Evolutionary conservation across 1,140 invertebrate genomes (phyloP), one percentile per base, ranked within the genome.

Genomic region (Druon quercuslanigerum): DNA sequence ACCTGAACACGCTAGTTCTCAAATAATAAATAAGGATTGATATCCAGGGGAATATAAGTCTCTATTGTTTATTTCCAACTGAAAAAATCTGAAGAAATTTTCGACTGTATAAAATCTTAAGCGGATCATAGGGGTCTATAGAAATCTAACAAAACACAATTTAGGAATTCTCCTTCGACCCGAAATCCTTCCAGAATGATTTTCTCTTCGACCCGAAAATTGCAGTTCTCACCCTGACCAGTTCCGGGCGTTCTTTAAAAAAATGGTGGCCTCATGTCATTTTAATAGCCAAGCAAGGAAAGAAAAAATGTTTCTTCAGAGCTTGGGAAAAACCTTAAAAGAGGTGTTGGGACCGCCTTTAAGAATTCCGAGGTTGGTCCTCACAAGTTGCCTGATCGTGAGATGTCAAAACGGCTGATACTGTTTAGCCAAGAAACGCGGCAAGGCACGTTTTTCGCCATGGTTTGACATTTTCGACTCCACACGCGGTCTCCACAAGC

Each of bases 351-450:
- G 20, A 33, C 20, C 57, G 57, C 57, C 33, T 66, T 66, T 13
- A 57, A 66, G 57, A 66, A 66, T 66, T 9, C 57, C 16, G 12
- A 66, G 57, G 57, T 66, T 14, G 57, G 14, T 13, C 57, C 12
- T 66, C 57, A 66, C 57, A 25, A 66, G 40, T 66, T 66, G 25
- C 40, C 57, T 33, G 57, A 66, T 66, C 57, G 57, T 66, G 57
- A 66, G 57, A 66, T 66, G 57, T 66, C 57, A 66, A 66, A 66
- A 19, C 16, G 13, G 11, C 13, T 66, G 57, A 66, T 66, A 66
- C 20, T 66, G 20, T 66, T 16, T 66, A 33, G 19, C 25, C 20
- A 33, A 66, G 20, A 25, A 25, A 7, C 57, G 57, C 40, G 14
- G 25, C 57, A 25, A 66, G 25, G 57, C 57, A 66, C 57, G 57